Percentiles rank a stretch among this genome's conserved stretches.
Conservation (phyloP, 2,888 invertebrate genomes). For the Ichneumoninae sp. region DNA sequence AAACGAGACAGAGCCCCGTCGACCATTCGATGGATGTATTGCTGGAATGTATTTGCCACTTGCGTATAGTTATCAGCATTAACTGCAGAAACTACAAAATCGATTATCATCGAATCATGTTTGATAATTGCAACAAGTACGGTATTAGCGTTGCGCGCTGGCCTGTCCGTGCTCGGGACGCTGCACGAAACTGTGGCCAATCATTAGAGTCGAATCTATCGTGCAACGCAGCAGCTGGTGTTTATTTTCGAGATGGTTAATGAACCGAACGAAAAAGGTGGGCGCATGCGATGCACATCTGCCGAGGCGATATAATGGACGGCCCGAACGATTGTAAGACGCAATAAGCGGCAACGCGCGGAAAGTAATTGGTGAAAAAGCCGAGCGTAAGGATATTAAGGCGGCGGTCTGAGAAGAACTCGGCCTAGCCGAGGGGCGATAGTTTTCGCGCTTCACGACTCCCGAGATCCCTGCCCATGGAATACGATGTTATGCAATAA, state of each 20-base stretch:
- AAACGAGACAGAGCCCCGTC: slow-evolving; percentile 18
- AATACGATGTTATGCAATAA: slow-evolving; percentile 38
- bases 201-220: not conserved
- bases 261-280: not conserved
- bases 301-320: slow-evolving; percentile 9
- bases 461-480: slow-evolving; percentile 6
- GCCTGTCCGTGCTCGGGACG: not conserved
- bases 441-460: slow-evolving; percentile 43
- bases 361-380: not conserved
- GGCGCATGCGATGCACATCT: not conserved
- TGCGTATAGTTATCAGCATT: not conserved
- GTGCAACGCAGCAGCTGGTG: not conserved
- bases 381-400: not conserved
- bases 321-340: slow-evolving; percentile 25
- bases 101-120: slow-evolving; percentile 12
- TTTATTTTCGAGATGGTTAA: not conserved
- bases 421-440: slow-evolving; percentile 34
- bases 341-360: slow-evolving; percentile 36
- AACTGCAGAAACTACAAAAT: not conserved
- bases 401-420: not conserved
- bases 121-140: not conserved
- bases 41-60: slow-evolving; percentile 22
- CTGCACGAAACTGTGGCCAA: not conserved
- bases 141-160: slow-evolving; percentile 1
- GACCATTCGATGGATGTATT: slow-evolving; percentile 34